These are phyloP conservation scores for Gari tellinella DNA, from an alignment of 2,888 invertebrate species.

Conservation along the genomic window DNA sequence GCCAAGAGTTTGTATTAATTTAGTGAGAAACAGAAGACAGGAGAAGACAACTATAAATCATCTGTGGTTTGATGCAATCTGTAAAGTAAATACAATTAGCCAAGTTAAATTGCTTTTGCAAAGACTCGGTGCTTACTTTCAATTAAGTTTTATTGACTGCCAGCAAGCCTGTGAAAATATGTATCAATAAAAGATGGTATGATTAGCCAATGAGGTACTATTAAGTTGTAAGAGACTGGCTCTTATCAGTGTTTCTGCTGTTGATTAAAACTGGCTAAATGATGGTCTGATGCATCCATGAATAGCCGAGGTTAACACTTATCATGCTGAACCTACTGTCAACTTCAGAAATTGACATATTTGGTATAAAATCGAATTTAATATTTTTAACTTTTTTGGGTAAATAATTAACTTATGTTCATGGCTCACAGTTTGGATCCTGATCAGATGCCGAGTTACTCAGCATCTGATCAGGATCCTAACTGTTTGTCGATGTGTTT, in stretches of 20 bases:
- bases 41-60: slow-evolving; percentile 41
- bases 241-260: slow-evolving; percentile 39
- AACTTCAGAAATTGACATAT: too few relatives aligned
- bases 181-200: slow-evolving; percentile 48
- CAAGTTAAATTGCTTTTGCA: slow-evolving; percentile 50
- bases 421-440: too few relatives aligned
- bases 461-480: too few relatives aligned
- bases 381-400: too few relatives aligned
- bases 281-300: slow-evolving; percentile 29
- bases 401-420: too few relatives aligned
- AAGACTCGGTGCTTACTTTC: slow-evolving; percentile 56
- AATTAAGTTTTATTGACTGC: slow-evolving; percentile 60
- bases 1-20: too few relatives aligned
- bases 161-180: slow-evolving; percentile 34
- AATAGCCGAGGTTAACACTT: slow-evolving; percentile 6
- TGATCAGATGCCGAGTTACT: too few relatives aligned
- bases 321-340: too few relatives aligned
- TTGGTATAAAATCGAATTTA: too few relatives aligned
- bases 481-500: too few relatives aligned
- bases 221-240: slow-evolving; percentile 30
- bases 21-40: slow-evolving; percentile 27
- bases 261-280: slow-evolving; percentile 54
- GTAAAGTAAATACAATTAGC: slow-evolving; percentile 61
- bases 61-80: slow-evolving; percentile 51
- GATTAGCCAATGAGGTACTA: slow-evolving; percentile 34